Base-by-base conservation (phyloP, 64 coral and sea anemone genomes). In the Orbicella faveolata region DNA sequence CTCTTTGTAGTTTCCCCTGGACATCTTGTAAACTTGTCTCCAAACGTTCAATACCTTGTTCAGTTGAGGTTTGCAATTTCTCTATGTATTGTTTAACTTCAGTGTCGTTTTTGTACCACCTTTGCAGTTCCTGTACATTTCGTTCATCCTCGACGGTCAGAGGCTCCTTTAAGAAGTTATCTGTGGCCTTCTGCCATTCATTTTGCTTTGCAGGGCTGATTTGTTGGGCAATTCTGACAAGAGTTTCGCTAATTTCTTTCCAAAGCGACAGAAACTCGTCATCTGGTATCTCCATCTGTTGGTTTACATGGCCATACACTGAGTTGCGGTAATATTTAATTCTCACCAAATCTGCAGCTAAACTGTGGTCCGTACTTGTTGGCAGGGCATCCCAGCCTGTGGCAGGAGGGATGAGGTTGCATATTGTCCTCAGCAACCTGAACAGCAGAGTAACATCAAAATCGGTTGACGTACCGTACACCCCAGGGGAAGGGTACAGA, bases 301-400 rank as follows among this genome's bases (percentile, higher is more conserved):
- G n/a, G n/a, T 39, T 87, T 36, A 87, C 84, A 39, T 87, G 84
- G 19, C 84, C 84, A 74, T 87, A 70, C 10, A 87, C 65, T 8
- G 41, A 54, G 84, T 87, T 87, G 52, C 84, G 69, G 19, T 87
- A 87, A 30, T 21, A 55, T 13, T 87, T 87, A 16, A 87, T 75
- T 33, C 84, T 67, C 41, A 87, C 84, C 6, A 87, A 57, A 34
- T 88, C 86, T 19, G 86, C 86, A 12, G 34, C 74, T 0, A 59
- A 61, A 75, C 72, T 57, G 41, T 20, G 19, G 61, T 88, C 86
- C 20, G 53, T 76, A 75, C 13, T 61, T 20, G 18, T 9, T 11
- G 86, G 86, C 33, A 23, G 23, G 11, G 6, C 30, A 76, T 88
- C 74, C 86, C 86, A 88, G 2, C 86, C 86, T 11, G 26, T 88